phyloP scores from a whole-genome alignment of 2,888 invertebrate species.

The Scelioninae gen. 2 region DNA sequence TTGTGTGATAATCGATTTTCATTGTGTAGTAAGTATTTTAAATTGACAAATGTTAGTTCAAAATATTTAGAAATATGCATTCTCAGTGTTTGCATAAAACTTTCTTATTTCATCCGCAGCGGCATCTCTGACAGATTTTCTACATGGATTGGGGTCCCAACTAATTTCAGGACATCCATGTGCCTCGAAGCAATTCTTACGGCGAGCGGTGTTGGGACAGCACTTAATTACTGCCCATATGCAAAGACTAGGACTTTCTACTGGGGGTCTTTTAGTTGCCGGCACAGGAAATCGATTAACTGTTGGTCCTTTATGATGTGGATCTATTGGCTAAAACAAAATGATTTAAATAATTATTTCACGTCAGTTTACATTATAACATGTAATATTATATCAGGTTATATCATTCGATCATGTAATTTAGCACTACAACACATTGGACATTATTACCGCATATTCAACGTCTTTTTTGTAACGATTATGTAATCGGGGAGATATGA shows the following conservation, averaged over 20 bases:
- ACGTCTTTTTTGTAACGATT: constrained; percentile 37
- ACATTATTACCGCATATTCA: constrained; percentile 35
- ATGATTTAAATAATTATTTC: background rate
- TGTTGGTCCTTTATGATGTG: constrained; percentile 62
- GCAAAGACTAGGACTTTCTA: constrained; percentile 78
- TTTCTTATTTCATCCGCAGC: constrained; percentile 73
- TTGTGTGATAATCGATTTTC: constrained; percentile 1
- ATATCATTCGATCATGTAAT: too few relatives aligned
- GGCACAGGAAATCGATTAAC: constrained; percentile 68
- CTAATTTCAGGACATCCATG: constrained; percentile 84
- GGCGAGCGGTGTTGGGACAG: constrained; percentile 76
- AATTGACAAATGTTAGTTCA: background rate
- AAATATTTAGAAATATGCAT: constrained; percentile 14
- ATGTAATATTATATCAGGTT: too few relatives aligned
- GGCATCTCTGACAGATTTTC: constrained; percentile 78
- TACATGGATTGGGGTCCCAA: constrained; percentile 85
- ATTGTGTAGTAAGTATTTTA: background rate
- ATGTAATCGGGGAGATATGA: constrained; percentile 10
- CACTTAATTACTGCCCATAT: constrained; percentile 87
- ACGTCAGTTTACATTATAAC: background rate
- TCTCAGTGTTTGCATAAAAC: constrained; percentile 64
- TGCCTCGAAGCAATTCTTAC: constrained; percentile 81
- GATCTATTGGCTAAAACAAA: constrained; percentile 66
- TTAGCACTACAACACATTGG: too few relatives aligned
- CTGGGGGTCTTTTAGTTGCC: constrained; percentile 75